Percentiles rank a stretch among this genome's conserved stretches.
phyloP scores from a whole-genome alignment of 2,888 invertebrate species.

The Parochlus steinenii region DNA sequence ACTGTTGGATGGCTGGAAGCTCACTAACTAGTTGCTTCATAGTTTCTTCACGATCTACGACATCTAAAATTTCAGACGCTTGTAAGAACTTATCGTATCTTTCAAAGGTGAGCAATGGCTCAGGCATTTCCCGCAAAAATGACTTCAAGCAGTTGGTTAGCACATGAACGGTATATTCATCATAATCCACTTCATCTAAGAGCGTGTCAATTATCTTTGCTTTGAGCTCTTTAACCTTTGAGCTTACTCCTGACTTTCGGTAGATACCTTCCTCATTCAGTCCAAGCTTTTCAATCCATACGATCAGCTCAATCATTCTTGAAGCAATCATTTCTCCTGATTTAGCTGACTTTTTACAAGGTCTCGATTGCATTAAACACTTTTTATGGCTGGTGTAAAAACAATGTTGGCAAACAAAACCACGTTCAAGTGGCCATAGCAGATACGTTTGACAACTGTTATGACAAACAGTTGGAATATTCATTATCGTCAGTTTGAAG shows the following conservation, averaged over 20 bases:
- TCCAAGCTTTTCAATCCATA: constrained; percentile 80
- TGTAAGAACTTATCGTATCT: constrained; percentile 88
- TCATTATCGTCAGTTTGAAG: constrained; percentile 78
- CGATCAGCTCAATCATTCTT: constrained; percentile 76
- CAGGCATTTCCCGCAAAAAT: constrained; percentile 84
- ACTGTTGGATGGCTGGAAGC: constrained; percentile 75
- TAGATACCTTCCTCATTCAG: constrained; percentile 87
- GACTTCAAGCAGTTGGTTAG: constrained; percentile 75
- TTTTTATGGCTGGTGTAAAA: constrained; percentile 89
- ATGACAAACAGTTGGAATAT: constrained; percentile 88
- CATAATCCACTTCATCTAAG: constrained; percentile 50
- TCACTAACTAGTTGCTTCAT: constrained; percentile 76
- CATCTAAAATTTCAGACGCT: constrained; percentile 69
- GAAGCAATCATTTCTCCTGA: constrained; percentile 62
- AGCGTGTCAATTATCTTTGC: constrained; percentile 57
- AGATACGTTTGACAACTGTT: constrained; percentile 87
- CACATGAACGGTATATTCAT: constrained; percentile 76
- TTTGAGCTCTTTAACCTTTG: constrained; percentile 64
- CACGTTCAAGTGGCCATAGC: constrained; percentile 90
- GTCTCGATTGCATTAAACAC: constrained; percentile 61
- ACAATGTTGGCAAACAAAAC: constrained; percentile 61
- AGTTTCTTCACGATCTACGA: constrained; percentile 65
- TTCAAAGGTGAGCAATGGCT: constrained; percentile 82
- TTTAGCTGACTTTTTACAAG: constrained; percentile 55
- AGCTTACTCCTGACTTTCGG: constrained; percentile 76